Conservation (phyloP, 2,113 vertebrate species). For the Gopherus flavomarginatus region DNA sequence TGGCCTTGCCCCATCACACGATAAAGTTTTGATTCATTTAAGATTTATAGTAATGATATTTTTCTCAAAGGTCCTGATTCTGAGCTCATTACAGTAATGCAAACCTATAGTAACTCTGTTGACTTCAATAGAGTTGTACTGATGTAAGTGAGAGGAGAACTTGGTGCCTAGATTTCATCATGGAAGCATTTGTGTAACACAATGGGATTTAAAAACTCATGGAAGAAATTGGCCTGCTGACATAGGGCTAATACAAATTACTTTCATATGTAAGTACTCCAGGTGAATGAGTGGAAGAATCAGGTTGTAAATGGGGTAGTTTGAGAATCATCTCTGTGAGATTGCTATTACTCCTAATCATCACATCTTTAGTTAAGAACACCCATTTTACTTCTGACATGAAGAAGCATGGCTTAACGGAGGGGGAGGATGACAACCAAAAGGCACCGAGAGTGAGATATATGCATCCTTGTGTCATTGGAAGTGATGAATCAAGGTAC, state of each 20-base stretch:
- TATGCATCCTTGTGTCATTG: not conserved
- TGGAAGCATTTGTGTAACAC: not conserved
- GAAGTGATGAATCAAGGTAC: not conserved
- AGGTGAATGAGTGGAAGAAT: not conserved
- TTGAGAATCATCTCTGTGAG: not conserved
- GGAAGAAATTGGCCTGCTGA: rapidly evolving
- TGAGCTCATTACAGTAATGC: not conserved
- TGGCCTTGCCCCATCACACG: too few relatives aligned
- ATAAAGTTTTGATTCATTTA: not conserved
- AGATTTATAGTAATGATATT: not conserved
- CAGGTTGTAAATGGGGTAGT: not conserved
- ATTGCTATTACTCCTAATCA: not conserved
- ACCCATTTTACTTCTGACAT: not conserved
- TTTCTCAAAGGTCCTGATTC: not conserved
- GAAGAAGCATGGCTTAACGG: not conserved
- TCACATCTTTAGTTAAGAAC: not conserved
- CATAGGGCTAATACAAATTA: rapidly evolving
- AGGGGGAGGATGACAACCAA: not conserved
- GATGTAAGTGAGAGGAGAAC: not conserved
- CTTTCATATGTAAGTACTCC: not conserved
- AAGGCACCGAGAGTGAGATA: not conserved
- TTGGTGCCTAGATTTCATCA: rapidly evolving
- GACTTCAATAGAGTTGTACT: not conserved
- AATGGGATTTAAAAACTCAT: not conserved
- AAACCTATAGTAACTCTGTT: not conserved